Evolutionary conservation across 1,140 invertebrate species (phyloP).

Genomic region (Nilaparvata lugens): DNA sequence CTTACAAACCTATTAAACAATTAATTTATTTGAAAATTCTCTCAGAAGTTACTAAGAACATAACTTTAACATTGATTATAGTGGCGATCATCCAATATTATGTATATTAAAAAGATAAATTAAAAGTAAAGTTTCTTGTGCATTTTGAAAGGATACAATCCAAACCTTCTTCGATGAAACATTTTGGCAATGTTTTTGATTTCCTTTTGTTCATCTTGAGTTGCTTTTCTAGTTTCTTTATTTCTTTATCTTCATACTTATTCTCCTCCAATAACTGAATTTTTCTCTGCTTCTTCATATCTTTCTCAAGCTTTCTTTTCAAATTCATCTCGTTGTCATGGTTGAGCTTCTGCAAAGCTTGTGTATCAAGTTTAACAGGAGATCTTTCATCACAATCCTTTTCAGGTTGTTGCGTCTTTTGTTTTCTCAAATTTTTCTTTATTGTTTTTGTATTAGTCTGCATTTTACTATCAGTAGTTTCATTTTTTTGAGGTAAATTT

Average conservation of each 20-base stretch:
- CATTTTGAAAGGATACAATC: slow-evolving; percentile 74
- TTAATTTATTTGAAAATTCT: too few relatives aligned
- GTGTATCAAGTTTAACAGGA: not conserved
- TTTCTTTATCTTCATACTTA: slow-evolving; percentile 66
- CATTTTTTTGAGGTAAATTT: slow-evolving; percentile 18
- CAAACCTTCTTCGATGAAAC: slow-evolving; percentile 71
- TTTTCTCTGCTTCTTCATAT: slow-evolving; percentile 47
- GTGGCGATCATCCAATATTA: too few relatives aligned
- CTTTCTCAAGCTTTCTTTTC: slow-evolving; percentile 38
- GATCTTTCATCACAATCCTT: not conserved
- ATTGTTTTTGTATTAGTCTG: slow-evolving; percentile 34
- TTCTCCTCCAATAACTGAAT: slow-evolving; percentile 59
- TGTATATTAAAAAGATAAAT: too few relatives aligned
- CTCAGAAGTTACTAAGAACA: too few relatives aligned
- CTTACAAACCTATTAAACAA: too few relatives aligned
- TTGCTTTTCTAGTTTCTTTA: slow-evolving; percentile 73
- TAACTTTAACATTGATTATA: too few relatives aligned
- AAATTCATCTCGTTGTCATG: slow-evolving; percentile 14
- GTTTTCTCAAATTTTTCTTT: slow-evolving; percentile 26
- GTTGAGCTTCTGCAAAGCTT: slow-evolving; percentile 3
- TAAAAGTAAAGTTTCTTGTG: too few relatives aligned
- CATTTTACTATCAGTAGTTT: slow-evolving; percentile 29
- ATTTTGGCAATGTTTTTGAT: slow-evolving; percentile 61
- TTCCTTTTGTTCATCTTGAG: slow-evolving; percentile 72
- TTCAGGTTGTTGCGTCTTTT: not conserved